Evolutionary conservation across 2,113 vertebrate species (phyloP).

Genomic region (Ginglymostoma cirratum): DNA sequence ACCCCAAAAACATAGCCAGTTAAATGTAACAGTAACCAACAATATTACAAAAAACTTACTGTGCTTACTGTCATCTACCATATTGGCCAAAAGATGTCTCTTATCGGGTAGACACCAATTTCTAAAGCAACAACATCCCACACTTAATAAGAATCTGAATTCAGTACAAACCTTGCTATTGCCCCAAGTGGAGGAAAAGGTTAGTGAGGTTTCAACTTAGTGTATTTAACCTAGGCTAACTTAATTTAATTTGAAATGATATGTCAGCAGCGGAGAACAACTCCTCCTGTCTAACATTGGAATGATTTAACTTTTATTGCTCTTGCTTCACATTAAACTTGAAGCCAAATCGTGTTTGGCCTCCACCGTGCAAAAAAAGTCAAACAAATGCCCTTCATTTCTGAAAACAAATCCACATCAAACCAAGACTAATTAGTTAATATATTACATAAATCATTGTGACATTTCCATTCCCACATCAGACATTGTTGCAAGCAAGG

Average conservation of each 20-base stretch:
- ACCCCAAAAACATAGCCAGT: slow-evolving; percentile 41
- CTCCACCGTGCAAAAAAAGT: neutral
- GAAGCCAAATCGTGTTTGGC: neutral
- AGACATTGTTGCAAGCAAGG: neutral
- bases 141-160: neutral
- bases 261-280: neutral
- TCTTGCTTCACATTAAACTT: neutral
- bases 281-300: neutral
- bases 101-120: neutral
- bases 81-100: neutral
- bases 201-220: neutral
- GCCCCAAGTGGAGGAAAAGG: neutral
- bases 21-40: neutral
- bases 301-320: neutral
- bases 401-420: neutral
- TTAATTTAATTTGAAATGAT: neutral
- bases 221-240: neutral
- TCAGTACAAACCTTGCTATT: neutral
- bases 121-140: neutral
- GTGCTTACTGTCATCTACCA: neutral
- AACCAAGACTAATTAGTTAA: neutral
- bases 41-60: neutral
- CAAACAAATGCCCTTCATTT: neutral
- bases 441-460: slow-evolving; percentile 23
- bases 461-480: neutral